Conservation (phyloP, 2,113 vertebrate genomes). For the Myotis lucifugus region DNA sequence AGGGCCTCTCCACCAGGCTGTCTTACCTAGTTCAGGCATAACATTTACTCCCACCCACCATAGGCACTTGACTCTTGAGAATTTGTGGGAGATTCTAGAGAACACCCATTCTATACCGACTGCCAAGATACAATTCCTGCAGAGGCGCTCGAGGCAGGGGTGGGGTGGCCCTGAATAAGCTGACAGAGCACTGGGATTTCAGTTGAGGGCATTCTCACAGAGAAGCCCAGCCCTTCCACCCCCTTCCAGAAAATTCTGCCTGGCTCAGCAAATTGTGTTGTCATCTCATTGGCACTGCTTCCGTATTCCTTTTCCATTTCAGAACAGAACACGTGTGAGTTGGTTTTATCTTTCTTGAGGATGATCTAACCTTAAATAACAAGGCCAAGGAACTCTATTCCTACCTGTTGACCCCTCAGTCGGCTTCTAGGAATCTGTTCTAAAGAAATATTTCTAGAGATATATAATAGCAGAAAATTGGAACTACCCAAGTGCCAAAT, state of each 20-base stretch:
- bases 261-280: conserved; percentile 26
- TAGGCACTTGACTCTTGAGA: background rate
- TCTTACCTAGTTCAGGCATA: background rate
- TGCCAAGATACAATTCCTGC: background rate
- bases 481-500: background rate
- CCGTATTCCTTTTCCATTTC: conserved; percentile 38
- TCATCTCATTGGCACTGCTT: background rate
- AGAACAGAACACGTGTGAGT: background rate
- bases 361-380: conserved; percentile 18
- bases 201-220: background rate
- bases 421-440: background rate
- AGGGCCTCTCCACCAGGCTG: background rate
- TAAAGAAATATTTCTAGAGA: conserved; percentile 3
- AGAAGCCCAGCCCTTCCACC: conserved; percentile 2
- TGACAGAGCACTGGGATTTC: background rate
- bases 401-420: background rate
- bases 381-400: background rate
- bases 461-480: background rate
- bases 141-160: background rate
- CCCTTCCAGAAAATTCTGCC: conserved; percentile 43
- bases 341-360: conserved; percentile 19
- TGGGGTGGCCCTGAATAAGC: background rate
- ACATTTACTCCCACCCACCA: background rate
- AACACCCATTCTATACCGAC: background rate
- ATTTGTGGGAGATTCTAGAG: background rate